Conservation (phyloP, 2,888 invertebrate species). For the Noctua comes region DNA sequence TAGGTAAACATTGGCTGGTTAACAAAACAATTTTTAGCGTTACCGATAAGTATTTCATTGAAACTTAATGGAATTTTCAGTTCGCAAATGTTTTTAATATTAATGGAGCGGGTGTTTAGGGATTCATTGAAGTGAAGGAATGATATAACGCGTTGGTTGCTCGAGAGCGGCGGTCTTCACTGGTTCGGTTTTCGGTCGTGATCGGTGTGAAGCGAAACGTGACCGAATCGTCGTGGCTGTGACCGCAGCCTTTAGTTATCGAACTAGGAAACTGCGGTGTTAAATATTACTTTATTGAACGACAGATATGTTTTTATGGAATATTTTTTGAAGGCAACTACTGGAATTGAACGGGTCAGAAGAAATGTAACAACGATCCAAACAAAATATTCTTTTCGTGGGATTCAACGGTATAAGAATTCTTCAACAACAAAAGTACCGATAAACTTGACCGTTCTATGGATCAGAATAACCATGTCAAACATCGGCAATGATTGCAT, state of each 20-base stretch:
- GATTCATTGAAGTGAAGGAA: constrained; percentile 67
- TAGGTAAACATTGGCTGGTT: constrained; percentile 40
- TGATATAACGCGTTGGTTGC: constrained; percentile 49
- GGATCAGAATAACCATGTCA: constrained; percentile 1
- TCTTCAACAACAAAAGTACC: constrained; percentile 2
- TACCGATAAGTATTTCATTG: constrained; percentile 29
- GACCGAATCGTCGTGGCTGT: constrained; percentile 57
- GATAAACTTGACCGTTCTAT: constrained; percentile 3
- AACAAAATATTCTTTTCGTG: neutral
- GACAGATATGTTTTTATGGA: constrained; percentile 27
- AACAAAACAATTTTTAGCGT: constrained; percentile 26
- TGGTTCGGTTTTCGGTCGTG: constrained; percentile 58
- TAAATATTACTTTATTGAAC: constrained; percentile 59
- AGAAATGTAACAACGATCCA: constrained; percentile 27
- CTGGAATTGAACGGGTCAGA: neutral
- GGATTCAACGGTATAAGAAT: constrained; percentile 12
- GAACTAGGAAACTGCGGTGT: constrained; percentile 67
- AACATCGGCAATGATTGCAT: constrained; percentile 9
- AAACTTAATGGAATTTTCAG: constrained; percentile 7
- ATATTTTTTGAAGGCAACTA: constrained; percentile 19
- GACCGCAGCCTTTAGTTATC: constrained; percentile 55
- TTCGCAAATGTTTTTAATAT: constrained; percentile 15
- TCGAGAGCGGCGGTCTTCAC: constrained; percentile 43
- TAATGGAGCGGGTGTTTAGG: constrained; percentile 7
- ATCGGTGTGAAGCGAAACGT: constrained; percentile 70